Conservation (phyloP, 2,113 vertebrate species). For the Sturnus vulgaris region DNA sequence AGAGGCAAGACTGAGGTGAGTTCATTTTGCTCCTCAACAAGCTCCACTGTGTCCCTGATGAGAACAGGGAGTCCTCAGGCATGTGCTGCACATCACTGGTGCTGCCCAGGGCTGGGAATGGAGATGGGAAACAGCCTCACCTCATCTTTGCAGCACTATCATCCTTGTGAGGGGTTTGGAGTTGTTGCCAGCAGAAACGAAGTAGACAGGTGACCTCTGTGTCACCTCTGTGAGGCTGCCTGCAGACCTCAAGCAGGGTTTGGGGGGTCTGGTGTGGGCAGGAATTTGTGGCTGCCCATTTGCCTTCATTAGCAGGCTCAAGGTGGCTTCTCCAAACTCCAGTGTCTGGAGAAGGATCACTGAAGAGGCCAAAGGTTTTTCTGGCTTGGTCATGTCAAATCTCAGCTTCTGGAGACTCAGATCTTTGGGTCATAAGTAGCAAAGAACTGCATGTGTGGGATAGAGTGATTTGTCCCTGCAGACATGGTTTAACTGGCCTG, state of each 20-base stretch:
- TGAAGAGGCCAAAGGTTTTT: not conserved
- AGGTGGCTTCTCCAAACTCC: not conserved
- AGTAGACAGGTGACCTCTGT: not conserved
- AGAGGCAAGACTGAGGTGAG: not conserved
- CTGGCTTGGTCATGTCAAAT: not conserved
- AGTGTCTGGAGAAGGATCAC: accelerated
- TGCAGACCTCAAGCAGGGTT: not conserved
- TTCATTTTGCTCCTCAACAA: not conserved
- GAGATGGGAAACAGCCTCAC: accelerated
- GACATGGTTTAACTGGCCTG: not conserved
- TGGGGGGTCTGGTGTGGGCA: not conserved
- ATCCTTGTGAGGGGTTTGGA: not conserved
- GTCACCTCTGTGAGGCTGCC: not conserved
- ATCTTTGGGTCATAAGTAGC: not conserved
- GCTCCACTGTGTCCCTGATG: accelerated
- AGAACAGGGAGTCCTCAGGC: not conserved
- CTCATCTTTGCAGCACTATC: not conserved
- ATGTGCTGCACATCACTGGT: accelerated
- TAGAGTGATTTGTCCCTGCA: not conserved
- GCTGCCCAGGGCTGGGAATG: not conserved
- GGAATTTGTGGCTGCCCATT: not conserved
- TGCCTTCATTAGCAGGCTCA: not conserved
- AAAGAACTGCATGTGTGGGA: not conserved
- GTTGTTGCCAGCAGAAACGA: not conserved
- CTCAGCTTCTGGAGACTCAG: not conserved